Percentiles rank a stretch among this genome's conserved stretches.
Conservation (phyloP, 2,113 vertebrate genomes). For the Potamarius usumacintae region DNA sequence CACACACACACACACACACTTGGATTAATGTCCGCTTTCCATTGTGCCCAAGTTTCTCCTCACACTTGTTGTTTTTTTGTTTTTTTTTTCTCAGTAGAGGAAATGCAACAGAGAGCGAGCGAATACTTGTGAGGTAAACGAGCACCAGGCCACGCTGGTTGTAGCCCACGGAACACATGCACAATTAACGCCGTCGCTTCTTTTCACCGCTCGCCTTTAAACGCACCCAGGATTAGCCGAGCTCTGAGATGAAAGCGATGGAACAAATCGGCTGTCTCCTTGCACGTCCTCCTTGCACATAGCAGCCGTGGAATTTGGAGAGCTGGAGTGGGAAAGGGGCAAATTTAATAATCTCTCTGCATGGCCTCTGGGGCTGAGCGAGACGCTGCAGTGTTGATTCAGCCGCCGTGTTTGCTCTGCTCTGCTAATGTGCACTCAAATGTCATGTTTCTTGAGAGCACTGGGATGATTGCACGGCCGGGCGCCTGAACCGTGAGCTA, state of each 20-base stretch:
- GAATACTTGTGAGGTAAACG: not conserved
- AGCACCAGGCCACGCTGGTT: not conserved
- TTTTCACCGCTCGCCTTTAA: constrained; percentile 13
- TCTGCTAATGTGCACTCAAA: constrained; percentile 45
- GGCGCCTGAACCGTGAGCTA: not conserved
- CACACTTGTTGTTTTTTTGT: not conserved
- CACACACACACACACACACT: constrained; percentile 13
- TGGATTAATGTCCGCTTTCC: not conserved
- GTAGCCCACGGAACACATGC: constrained; percentile 40
- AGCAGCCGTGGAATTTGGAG: constrained; percentile 4
- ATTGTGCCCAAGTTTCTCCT: not conserved
- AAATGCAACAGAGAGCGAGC: not conserved
- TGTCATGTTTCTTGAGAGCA: constrained; percentile 48
- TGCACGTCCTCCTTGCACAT: constrained; percentile 3
- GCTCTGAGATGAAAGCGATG: constrained; percentile 47
- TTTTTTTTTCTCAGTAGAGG: not conserved
- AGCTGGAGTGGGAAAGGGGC: constrained; percentile 38
- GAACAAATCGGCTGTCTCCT: constrained; percentile 43
- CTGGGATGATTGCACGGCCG: constrained; percentile 31
- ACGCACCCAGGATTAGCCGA: constrained; percentile 19
- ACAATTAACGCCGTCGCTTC: constrained; percentile 26
- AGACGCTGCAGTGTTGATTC: constrained; percentile 11
- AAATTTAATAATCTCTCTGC: constrained; percentile 47
- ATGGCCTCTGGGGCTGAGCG: constrained; percentile 26
- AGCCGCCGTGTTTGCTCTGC: constrained; percentile 33